These are phyloP conservation scores for Bothrops jararaca DNA, from an alignment of 2,113 vertebrate genomes.

Conservation along the genomic window DNA sequence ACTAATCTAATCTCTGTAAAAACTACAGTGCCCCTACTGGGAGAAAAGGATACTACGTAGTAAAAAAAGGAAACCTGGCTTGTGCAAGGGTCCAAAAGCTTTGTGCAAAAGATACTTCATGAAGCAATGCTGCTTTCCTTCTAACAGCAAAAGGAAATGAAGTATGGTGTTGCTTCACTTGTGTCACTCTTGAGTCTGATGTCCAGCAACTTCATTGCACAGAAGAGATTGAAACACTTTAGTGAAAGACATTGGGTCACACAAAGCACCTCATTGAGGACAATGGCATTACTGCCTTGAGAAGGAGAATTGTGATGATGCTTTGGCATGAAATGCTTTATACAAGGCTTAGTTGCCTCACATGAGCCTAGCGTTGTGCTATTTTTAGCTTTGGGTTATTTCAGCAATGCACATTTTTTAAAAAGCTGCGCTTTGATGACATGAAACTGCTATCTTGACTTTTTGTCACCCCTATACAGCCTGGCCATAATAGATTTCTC, in stretches of 20 bases:
- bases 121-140: neutral
- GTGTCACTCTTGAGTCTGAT: neutral
- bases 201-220: neutral
- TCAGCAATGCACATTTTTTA: neutral
- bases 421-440: neutral
- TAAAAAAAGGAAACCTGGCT: neutral
- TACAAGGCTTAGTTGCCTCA: neutral
- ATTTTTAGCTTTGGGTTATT: neutral
- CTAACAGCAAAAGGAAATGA: neutral
- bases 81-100: neutral
- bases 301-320: neutral
- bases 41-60: neutral
- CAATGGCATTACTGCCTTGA: neutral
- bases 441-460: neutral
- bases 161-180: neutral
- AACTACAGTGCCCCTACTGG: neutral
- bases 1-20: neutral
- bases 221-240: neutral
- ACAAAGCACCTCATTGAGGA: neutral
- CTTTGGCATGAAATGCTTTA: neutral
- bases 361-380: neutral
- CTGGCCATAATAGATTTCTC: neutral
- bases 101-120: neutral
- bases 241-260: neutral
- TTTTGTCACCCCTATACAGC: neutral